phyloP scores from a whole-genome alignment of 1,140 invertebrate species.

The Glomeris maerens region DNA sequence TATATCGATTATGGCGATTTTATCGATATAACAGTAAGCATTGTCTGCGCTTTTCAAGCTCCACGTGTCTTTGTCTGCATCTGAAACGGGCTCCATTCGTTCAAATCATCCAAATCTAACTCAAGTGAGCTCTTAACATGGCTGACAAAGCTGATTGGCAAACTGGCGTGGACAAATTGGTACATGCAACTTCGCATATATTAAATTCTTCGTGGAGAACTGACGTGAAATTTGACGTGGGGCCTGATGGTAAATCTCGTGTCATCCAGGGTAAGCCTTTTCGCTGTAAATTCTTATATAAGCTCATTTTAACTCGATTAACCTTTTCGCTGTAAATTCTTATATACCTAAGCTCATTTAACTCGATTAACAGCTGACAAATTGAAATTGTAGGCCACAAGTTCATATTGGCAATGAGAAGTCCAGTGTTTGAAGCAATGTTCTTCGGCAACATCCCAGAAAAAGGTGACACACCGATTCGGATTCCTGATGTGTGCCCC shows the following conservation, averaged over 20 bases:
- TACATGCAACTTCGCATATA: neutral
- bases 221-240: conserved; percentile 7
- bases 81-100: too few species aligned
- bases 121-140: too few species aligned
- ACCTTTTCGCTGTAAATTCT: too few species aligned
- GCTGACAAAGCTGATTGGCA: conserved; percentile 11
- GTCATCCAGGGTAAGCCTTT: conserved; percentile 1
- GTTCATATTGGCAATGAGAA: conserved; percentile 63
- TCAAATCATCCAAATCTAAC: too few species aligned
- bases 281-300: neutral
- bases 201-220: conserved; percentile 3
- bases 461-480: conserved; percentile 49
- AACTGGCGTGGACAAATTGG: conserved; percentile 2
- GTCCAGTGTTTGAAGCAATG: conserved; percentile 65
- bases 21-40: too few species aligned
- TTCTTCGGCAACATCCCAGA: conserved; percentile 57
- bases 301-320: too few species aligned
- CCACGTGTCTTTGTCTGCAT: too few species aligned
- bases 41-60: too few species aligned
- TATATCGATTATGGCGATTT: too few species aligned
- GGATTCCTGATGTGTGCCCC: conserved; percentile 64
- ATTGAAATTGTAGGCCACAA: conserved; percentile 51
- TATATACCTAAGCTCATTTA: too few species aligned
- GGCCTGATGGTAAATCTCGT: neutral
- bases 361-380: neutral